phyloP scores from a whole-genome alignment of 2,888 invertebrate species.

The Acleris sparsana region DNA sequence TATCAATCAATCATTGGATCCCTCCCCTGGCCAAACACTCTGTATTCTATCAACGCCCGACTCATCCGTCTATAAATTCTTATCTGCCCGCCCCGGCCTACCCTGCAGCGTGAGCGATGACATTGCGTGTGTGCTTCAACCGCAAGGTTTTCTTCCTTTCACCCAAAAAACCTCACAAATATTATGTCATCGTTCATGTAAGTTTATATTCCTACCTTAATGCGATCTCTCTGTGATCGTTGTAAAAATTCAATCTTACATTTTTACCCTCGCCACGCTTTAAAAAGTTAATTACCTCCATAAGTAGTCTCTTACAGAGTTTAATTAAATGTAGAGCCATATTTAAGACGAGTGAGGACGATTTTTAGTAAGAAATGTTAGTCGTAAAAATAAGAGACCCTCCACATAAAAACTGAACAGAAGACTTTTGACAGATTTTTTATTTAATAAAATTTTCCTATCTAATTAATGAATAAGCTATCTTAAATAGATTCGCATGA shows the following conservation, averaged over 20 bases:
- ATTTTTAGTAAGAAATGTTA: constrained; percentile 49
- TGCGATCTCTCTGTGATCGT: neutral
- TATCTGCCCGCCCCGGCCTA: constrained; percentile 66
- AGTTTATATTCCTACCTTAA: constrained; percentile 33
- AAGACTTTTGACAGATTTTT: constrained; percentile 13
- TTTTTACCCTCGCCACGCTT: neutral
- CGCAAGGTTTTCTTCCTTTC: constrained; percentile 46
- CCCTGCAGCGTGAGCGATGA: constrained; percentile 70
- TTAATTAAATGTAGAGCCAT: constrained; percentile 58
- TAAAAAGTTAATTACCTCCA: constrained; percentile 32
- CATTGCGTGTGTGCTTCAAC: constrained; percentile 63
- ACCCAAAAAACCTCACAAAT: constrained; percentile 41
- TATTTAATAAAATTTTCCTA: neutral
- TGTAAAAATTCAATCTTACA: constrained; percentile 2
- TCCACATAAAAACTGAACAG: constrained; percentile 33
- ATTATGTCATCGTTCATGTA: constrained; percentile 50
- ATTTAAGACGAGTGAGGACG: constrained; percentile 45
- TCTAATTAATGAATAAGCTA: no score
- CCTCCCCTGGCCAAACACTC: constrained; percentile 60
- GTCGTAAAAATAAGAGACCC: constrained; percentile 41
- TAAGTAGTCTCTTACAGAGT: constrained; percentile 48
- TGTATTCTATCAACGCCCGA: constrained; percentile 72
- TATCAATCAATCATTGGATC: constrained; percentile 71
- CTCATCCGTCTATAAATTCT: constrained; percentile 76
- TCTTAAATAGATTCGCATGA: no score